Evolutionary conservation across 2,888 invertebrate genomes (phyloP), one percentile per base, ranked within the genome.

Genomic region (Melangyna quadrimaculata): DNA sequence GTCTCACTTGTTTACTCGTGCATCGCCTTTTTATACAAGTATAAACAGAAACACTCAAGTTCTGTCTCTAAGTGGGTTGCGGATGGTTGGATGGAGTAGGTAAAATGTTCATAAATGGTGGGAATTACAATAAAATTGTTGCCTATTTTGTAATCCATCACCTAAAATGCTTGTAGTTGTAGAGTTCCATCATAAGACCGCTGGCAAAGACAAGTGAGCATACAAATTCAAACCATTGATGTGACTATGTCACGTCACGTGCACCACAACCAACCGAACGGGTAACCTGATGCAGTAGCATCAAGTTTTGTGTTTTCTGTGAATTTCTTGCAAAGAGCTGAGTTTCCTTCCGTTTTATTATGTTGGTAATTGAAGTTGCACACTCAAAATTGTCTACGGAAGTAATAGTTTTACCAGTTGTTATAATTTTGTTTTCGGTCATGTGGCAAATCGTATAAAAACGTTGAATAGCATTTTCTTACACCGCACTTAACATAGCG

Each of bases 261-360:
- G 57, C 48, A 27, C 32, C 40, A 27, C n/a, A n/a, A n/a, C 17
- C 40, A 17, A 9, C 37, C 17, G 77, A 63, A 73, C 51, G 22
- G 48, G 73, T 77, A 79, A 86, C 63, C 73, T 73, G 86, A 80
- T 86, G 77, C 77, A 78, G 71, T 51, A 79, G 74, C 57, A 65
- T 43, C 43, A 53, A 27, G 43, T 73, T 80, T 75, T 37, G n/a
- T 27, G 29, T 51, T 79, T 80, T 61, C 40, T 67, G 69, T 71
- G 72, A 51, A 77, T 86, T 69, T 80, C 77, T 80, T 57, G 69
- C 45, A 61, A 61, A 71, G 37, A 71, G 37, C 22, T 72, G 57
- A 27, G 63, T 84, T 86, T 86, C 81, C 86, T 86, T 86, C 86
- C 86, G 86, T 86, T 86, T 75, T 55, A 53, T 57, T 65, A 71